Evolutionary conservation across 2,113 vertebrate genomes (phyloP).

Genomic region (Gasterosteus nipponicus): DNA sequence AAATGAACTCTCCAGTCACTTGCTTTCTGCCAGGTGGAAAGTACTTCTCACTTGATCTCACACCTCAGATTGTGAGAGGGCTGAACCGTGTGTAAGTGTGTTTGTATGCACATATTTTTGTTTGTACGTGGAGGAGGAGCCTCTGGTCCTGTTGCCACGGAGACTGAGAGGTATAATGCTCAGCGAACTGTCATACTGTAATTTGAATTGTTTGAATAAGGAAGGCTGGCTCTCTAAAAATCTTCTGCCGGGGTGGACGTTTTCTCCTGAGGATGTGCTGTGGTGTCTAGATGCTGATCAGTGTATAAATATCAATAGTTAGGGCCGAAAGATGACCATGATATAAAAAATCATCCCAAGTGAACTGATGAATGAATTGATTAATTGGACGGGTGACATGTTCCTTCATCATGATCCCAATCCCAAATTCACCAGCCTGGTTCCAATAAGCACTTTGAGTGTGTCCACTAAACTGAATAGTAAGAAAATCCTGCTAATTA

Average conservation of each 20-base stretch:
- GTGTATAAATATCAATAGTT: neutral
- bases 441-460: neutral
- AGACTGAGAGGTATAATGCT: conserved; percentile 47
- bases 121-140: conserved; percentile 52
- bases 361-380: neutral
- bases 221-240: conserved; percentile 19
- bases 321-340: neutral
- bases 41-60: conserved; percentile 63
- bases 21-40: conserved; percentile 55
- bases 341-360: neutral
- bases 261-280: conserved; percentile 19
- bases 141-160: conserved; percentile 47
- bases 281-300: neutral
- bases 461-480: neutral
- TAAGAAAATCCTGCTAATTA: neutral
- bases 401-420: neutral
- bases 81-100: conserved; percentile 21
- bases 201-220: conserved; percentile 47
- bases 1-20: conserved; percentile 13
- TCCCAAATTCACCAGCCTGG: neutral
- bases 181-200: conserved; percentile 35
- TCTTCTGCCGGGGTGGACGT: conserved; percentile 3
- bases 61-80: conserved; percentile 68
- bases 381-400: neutral
- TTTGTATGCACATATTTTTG: conserved; percentile 34